Conservation (phyloP, 2,797 vertebrate genomes). For the Danio aesculapii region DNA sequence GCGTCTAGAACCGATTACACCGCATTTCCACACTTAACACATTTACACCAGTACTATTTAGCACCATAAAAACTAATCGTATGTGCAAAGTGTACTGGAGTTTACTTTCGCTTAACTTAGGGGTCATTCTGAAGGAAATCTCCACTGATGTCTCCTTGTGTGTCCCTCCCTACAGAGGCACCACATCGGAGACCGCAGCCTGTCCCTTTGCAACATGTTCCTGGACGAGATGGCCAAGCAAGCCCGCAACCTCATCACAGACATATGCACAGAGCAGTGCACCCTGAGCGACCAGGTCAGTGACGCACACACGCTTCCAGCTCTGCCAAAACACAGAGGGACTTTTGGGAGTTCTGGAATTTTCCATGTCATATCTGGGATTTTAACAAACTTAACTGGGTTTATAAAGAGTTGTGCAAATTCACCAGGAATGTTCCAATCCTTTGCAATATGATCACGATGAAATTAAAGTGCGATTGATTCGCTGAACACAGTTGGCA, state of each 20-base stretch:
- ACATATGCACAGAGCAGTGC: conserved; percentile 98
- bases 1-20: neutral
- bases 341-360: conserved; percentile 36
- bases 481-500: neutral
- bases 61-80: neutral
- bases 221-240: conserved; percentile 99
- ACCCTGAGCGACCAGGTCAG: conserved; percentile 96
- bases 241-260: conserved; percentile 96
- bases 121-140: neutral
- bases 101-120: neutral
- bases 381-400: conserved; percentile 14
- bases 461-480: neutral
- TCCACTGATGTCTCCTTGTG: conserved; percentile 9
- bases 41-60: neutral
- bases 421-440: conserved; percentile 20
- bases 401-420: conserved; percentile 21
- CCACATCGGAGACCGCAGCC: conserved; percentile 98
- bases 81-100: neutral
- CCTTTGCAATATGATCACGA: conserved; percentile 17
- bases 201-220: conserved; percentile 99
- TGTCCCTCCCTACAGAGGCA: conserved; percentile 81
- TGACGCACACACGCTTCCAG: conserved; percentile 6
- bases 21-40: neutral
- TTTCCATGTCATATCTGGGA: conserved; percentile 40
- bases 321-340: conserved; percentile 4